A percentile compares a stretch with the other conserved stretches of the same genome.
These are phyloP conservation scores for Drosophila tsacasi DNA, from an alignment of 1,140 invertebrate species.

Conservation along the genomic window DNA sequence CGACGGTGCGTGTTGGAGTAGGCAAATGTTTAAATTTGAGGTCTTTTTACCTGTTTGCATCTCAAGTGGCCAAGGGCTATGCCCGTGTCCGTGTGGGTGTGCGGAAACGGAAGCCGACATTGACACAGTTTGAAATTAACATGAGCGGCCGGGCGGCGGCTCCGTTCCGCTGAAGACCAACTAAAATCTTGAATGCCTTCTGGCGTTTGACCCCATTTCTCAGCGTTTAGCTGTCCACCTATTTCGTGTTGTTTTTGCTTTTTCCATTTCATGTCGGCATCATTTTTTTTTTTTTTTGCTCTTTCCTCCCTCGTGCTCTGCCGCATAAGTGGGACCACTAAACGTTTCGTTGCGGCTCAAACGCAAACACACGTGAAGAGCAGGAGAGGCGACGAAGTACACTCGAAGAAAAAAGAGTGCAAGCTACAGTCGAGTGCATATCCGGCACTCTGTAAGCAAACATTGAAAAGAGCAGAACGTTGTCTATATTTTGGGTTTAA, in stretches of 20 bases:
- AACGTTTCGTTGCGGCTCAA: conserved; percentile 55
- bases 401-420: conserved; percentile 1
- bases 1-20: conserved; percentile 78
- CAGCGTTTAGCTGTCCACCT: conserved; percentile 77
- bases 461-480: background rate
- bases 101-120: conserved; percentile 79
- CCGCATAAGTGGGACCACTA: conserved; percentile 74
- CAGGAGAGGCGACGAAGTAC: conserved; percentile 3
- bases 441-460: background rate
- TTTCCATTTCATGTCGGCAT: conserved; percentile 32
- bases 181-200: conserved; percentile 65
- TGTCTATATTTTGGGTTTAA: background rate
- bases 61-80: conserved; percentile 70
- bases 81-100: background rate
- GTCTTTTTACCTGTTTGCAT: conserved; percentile 81
- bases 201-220: conserved; percentile 64
- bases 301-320: conserved; percentile 6
- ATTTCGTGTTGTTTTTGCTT: conserved; percentile 73
- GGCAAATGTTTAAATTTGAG: conserved; percentile 80
- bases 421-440: background rate
- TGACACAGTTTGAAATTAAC: conserved; percentile 80
- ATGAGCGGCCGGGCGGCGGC: conserved; percentile 39
- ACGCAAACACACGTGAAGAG: conserved; percentile 40
- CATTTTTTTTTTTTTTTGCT: conserved; percentile 8
- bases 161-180: conserved; percentile 41